phyloP scores from a whole-genome alignment of 1,140 invertebrate genomes.

The Drosophila triauraria region DNA sequence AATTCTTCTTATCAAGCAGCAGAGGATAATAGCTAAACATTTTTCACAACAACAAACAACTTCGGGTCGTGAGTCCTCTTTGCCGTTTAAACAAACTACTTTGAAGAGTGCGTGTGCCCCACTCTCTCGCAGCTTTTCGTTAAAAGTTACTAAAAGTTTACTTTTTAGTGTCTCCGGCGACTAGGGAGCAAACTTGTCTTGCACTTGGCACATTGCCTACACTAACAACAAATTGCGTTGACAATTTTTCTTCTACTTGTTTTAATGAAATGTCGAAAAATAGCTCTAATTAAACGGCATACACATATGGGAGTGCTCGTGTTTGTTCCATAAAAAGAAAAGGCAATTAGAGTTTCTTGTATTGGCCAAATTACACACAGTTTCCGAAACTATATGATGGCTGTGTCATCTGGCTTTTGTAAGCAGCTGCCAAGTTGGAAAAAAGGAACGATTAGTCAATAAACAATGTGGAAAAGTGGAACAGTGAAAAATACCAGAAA shows the following conservation, averaged over 20 bases:
- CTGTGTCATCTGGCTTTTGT: conserved; percentile 62
- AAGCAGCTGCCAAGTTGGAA: conserved; percentile 36
- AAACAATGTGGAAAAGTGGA: conserved; percentile 24
- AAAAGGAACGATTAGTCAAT: conserved; percentile 41
- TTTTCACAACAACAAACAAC: conserved; percentile 58
- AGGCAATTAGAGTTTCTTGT: conserved; percentile 39
- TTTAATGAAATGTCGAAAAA: conserved; percentile 65
- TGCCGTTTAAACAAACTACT: conserved; percentile 45
- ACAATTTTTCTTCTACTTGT: conserved; percentile 30
- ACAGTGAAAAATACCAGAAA: background rate
- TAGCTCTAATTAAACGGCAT: conserved; percentile 74
- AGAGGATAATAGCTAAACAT: conserved; percentile 60
- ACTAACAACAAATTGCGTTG: conserved; percentile 34
- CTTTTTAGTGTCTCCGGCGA: conserved; percentile 42
- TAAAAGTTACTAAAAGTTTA: conserved; percentile 74
- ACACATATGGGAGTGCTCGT: conserved; percentile 43
- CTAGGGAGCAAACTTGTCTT: conserved; percentile 35
- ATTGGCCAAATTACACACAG: conserved; percentile 33
- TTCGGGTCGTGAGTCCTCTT: conserved; percentile 17
- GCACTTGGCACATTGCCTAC: conserved; percentile 70
- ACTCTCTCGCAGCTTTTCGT: conserved; percentile 55
- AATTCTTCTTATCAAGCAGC: conserved; percentile 51
- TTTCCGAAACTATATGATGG: conserved; percentile 62
- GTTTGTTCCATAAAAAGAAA: conserved; percentile 26
- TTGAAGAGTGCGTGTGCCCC: conserved; percentile 16